Evolutionary conservation across 1,140 invertebrate genomes (phyloP), one percentile per base, ranked within the genome.

Genomic region (Nasonia longicornis): DNA sequence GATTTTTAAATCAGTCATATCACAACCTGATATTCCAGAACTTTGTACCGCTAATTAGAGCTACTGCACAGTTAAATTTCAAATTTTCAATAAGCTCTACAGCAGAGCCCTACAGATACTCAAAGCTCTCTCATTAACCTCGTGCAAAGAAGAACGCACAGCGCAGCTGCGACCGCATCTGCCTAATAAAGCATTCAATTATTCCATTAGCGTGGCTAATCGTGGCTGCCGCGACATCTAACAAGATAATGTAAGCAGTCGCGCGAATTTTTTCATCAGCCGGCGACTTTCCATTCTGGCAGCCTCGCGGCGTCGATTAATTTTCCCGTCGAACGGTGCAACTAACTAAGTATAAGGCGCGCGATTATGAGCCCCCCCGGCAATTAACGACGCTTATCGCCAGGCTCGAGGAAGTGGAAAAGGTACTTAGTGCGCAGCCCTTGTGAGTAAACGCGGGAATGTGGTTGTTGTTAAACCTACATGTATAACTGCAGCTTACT

Each of bases 111-210:
- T 6, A 7, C 35, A 7, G 3, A 7, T 8, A 8, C 35, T 16
- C 11, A 29, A 31, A 31, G 8, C 29, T 29, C 22, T 16, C 66
- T 67, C 66, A 67, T 67, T 67, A 67, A 31, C 22, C 10, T 16
- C 22, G 1, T 31, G 22, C 10, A 26, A 0, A n/a, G 52, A 58
- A 4, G 22, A n/a, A 29, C 66, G 22, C 4, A 3, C 29, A 29
- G 66, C 26, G 26, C 26, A 26, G 26, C 26, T 26, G 66, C 11
- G 10, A 72, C 10, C n/a, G 31, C 71, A 73, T 73, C 71, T 52
- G 71, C 45, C 73, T 75, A 75, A 75, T 75, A 75, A 75, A 75
- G 31, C 75, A 77, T 66, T 77, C 63, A 66, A 77, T 77, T 67
- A 77, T 77, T 77, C 75, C 29, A 77, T 67, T 75, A 75, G 48